phyloP scores from a whole-genome alignment of 2,888 invertebrate genomes.

The Noctua janthina region DNA sequence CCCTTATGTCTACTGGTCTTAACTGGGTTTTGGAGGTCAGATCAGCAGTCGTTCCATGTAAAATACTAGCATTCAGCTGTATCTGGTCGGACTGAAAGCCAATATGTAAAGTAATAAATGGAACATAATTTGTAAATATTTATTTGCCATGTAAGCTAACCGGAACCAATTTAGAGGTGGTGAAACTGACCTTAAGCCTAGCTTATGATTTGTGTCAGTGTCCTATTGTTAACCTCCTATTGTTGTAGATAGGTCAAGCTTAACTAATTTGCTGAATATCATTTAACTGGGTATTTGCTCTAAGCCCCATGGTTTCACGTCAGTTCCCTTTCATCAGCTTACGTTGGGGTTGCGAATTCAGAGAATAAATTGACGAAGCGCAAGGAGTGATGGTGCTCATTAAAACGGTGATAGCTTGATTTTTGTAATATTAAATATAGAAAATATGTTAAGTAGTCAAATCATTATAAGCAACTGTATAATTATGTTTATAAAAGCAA shows the following conservation, averaged over 20 bases:
- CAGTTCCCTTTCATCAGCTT: slow-evolving; percentile 6
- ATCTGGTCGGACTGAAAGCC: not conserved
- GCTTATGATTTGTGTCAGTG: not conserved
- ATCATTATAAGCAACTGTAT: not conserved
- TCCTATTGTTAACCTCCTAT: not conserved
- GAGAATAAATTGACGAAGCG: not conserved
- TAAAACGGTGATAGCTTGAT: not conserved
- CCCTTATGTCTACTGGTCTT: too few relatives aligned
- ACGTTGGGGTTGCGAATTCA: not conserved
- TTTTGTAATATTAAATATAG: not conserved
- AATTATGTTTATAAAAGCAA: not conserved
- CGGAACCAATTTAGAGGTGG: not conserved
- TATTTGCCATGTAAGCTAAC: not conserved
- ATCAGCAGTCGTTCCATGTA: not conserved
- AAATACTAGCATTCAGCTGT: not conserved
- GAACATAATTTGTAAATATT: too few relatives aligned
- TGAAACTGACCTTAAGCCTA: not conserved
- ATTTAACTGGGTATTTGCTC: slow-evolving; percentile 22
- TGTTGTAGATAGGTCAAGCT: slow-evolving; percentile 15
- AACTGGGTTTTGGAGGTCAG: not conserved
- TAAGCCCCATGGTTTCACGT: not conserved
- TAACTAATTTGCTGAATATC: slow-evolving; percentile 19
- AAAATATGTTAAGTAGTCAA: not conserved
- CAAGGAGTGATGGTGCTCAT: not conserved
- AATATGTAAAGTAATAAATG: not conserved